Percentiles rank a stretch among this genome's conserved stretches.
phyloP scores from a whole-genome alignment of 2,888 invertebrate genomes.

The Chaetoderma sp. region DNA sequence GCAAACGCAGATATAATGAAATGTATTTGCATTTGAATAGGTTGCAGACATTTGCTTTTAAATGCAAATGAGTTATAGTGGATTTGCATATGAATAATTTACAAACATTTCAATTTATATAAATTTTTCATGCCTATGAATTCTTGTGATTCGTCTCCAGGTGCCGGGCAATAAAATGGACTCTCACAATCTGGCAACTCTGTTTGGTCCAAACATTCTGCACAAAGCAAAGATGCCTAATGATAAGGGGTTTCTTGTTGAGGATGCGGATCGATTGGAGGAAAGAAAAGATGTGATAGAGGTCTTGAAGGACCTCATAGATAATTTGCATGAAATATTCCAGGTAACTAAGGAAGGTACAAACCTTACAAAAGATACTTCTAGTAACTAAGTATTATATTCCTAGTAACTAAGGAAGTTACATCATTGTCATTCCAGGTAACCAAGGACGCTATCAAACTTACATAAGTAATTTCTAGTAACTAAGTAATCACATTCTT shows the following conservation, averaged over 20 bases:
- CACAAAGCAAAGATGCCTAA: conserved; percentile 73
- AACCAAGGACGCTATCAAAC: too few relatives aligned
- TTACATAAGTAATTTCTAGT: too few relatives aligned
- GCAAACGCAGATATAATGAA: too few relatives aligned
- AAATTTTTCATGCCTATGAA: neutral
- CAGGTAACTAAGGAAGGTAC: conserved; percentile 70
- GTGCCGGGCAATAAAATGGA: conserved; percentile 93
- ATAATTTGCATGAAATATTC: conserved; percentile 80
- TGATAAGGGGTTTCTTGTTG: conserved; percentile 63
- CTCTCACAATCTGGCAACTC: conserved; percentile 88
- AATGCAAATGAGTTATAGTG: neutral
- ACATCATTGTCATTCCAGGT: too few relatives aligned
- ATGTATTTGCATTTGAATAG: too few relatives aligned
- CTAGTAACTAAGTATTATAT: too few relatives aligned
- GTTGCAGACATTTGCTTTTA: too few relatives aligned
- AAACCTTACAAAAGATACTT: too few relatives aligned
- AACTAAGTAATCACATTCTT: too few relatives aligned
- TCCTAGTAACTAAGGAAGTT: too few relatives aligned
- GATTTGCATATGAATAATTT: neutral
- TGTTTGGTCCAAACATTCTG: conserved; percentile 94
- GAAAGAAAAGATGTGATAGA: conserved; percentile 91
- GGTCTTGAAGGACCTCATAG: conserved; percentile 84
- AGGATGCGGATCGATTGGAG: conserved; percentile 75
- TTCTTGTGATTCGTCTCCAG: conserved; percentile 61
- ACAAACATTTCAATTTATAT: neutral